Evolutionary conservation across 1,140 invertebrate genomes (phyloP), one percentile per base, ranked within the genome.

Genomic region (Dinothrombium tinctorium): DNA sequence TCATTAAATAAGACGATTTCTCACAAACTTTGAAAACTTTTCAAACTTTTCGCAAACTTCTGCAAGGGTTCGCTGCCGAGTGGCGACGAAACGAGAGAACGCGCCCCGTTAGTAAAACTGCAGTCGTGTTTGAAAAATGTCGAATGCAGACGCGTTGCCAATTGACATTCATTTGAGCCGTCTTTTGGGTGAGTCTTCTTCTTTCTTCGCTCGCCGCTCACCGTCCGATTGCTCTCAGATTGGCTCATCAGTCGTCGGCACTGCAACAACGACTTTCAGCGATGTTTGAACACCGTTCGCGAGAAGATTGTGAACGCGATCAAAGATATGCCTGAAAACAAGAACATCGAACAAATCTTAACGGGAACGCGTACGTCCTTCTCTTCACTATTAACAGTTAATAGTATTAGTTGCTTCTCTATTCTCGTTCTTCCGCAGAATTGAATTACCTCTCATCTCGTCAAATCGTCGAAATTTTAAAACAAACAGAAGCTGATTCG

Each of bases 401-500:
- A 40, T 24, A 12, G 7, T 42, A 7, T 39, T 4, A 32, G 2
- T 24, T 35, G 17, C 15, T 21, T 20, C 3, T 35, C 40, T 5
- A 36, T 44, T 33, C 48, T 51, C 49, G 31, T 59, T 69, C 42
- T 37, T 29, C 14, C 14, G 3, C 56, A 79, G 74, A 90, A 54
- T 82, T 96, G 26, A 92, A 94, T 59, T 96, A 94, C 58, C 95
- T 89, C 55, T 79, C 92, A 53, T 92, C 86, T 46, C 57, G 74
- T 38, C 75, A 79, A 60, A 94, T 98, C 40, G 69, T 95, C 40
- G 82, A 92, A 49, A 80, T 95, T 46, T 57, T 96, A 1, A 90
- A 87, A 60, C 77, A 89, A 61, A 96, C 89, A 0, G 89, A 96
- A 59, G 81, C 77, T 36, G 80, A 90, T 49, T 74, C 78, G 1